Conservation (phyloP, 2,888 invertebrate genomes). For the Drosophila kanekoi region DNA sequence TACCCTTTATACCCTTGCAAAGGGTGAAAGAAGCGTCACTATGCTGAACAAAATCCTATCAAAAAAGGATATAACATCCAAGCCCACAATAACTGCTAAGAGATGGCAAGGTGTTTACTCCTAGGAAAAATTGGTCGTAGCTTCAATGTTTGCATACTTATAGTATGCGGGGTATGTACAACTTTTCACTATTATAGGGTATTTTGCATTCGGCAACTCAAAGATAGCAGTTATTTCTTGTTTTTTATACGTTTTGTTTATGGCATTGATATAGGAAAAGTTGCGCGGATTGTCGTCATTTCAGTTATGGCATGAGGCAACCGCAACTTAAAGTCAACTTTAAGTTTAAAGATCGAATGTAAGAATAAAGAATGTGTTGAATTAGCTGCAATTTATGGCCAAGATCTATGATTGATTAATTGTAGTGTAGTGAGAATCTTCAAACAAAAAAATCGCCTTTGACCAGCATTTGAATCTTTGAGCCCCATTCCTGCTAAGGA, state of each 20-base stretch:
- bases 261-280: constrained; percentile 70
- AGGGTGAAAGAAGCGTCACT: not conserved
- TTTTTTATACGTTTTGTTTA: constrained; percentile 33
- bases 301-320: constrained; percentile 11
- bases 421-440: no score
- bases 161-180: no score
- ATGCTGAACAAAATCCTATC: not conserved
- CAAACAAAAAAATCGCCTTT: no score
- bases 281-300: constrained; percentile 49
- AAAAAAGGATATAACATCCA: no score
- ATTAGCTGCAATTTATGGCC: no score
- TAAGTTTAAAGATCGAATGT: constrained; percentile 5
- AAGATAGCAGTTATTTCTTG: not conserved
- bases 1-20: constrained; percentile 9
- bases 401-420: no score
- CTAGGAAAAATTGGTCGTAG: constrained; percentile 10
- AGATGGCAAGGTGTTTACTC: no score
- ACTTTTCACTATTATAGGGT: not conserved
- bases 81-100: no score
- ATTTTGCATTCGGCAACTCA: not conserved
- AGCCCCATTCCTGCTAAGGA: no score
- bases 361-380: no score
- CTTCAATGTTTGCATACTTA: not conserved
- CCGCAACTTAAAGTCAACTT: constrained; percentile 43
- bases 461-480: no score